These are phyloP conservation scores for Drosophila meridionalis DNA, from an alignment of 2,888 invertebrate genomes.

Conservation along the genomic window DNA sequence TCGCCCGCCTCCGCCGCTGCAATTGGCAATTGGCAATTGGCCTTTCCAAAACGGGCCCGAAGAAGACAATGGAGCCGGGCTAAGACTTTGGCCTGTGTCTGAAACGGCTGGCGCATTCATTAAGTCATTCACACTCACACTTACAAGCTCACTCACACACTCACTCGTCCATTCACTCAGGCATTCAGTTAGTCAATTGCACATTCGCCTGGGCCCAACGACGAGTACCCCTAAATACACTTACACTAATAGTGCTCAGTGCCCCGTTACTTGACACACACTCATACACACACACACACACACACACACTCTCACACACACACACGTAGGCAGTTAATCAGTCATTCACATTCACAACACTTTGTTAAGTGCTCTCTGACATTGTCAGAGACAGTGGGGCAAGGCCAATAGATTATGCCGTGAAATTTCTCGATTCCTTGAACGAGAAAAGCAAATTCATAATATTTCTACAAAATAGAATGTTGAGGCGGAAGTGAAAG, in stretches of 20 bases:
- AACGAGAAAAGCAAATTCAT: background rate
- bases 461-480: conserved; percentile 15
- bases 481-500: conserved; percentile 36
- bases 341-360: conserved; percentile 61
- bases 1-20: background rate
- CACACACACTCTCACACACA: conserved; percentile 2
- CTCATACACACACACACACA: conserved; percentile 1
- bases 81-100: conserved; percentile 14
- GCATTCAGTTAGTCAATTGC: conserved; percentile 49
- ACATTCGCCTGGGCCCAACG: conserved; percentile 40
- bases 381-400: conserved; percentile 51
- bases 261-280: conserved; percentile 35
- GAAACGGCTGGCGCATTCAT: conserved; percentile 20
- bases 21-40: conserved; percentile 50
- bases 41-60: conserved; percentile 53
- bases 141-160: conserved; percentile 27
- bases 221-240: conserved; percentile 34
- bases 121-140: conserved; percentile 34
- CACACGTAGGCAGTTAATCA: conserved; percentile 54
- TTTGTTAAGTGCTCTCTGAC: conserved; percentile 57
- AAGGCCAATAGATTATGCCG: conserved; percentile 25
- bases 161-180: conserved; percentile 31
- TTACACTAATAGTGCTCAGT: conserved; percentile 9
- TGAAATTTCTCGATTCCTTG: conserved; percentile 5
- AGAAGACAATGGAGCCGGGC: conserved; percentile 40